A percentile compares a stretch with the other conserved stretches of the same genome.
Evolutionary conservation across 1,140 invertebrate species (phyloP).

Genomic region (Sweltsa coloradensis): DNA sequence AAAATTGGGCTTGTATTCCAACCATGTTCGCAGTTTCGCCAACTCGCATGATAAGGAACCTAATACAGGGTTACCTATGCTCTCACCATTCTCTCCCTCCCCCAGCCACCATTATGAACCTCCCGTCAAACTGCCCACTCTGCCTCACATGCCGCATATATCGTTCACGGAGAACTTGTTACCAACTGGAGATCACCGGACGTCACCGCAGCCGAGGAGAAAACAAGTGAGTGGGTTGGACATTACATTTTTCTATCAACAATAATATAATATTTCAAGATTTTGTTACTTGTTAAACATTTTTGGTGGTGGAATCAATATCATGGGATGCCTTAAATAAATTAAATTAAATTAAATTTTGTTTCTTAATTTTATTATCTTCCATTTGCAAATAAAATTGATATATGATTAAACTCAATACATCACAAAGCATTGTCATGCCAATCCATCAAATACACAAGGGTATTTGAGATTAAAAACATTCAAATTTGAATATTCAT

Average conservation of each 20-base stretch:
- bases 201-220: slow-evolving; percentile 59
- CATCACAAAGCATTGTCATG: too few species aligned
- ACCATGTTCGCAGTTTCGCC: slow-evolving; percentile 13
- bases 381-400: too few species aligned
- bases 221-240: slow-evolving; percentile 38
- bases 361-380: too few species aligned
- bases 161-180: slow-evolving; percentile 31
- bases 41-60: background rate
- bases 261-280: too few species aligned
- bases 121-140: slow-evolving; percentile 32
- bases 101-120: slow-evolving; percentile 11
- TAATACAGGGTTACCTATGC: background rate
- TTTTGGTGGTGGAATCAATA: too few species aligned
- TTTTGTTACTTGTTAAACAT: too few species aligned
- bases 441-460: too few species aligned
- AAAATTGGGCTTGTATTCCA: slow-evolving; percentile 7
- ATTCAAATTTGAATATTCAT: too few species aligned
- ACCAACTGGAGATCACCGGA: slow-evolving; percentile 31
- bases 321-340: too few species aligned
- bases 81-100: slow-evolving; percentile 11
- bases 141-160: slow-evolving; percentile 29
- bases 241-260: background rate
- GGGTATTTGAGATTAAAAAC: too few species aligned
- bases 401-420: too few species aligned
- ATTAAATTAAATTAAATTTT: too few species aligned